A percentile compares a stretch with the other conserved stretches of the same genome.
Evolutionary conservation across 2,797 vertebrate genomes (phyloP).

Genomic region (Erethizon dorsatum): DNA sequence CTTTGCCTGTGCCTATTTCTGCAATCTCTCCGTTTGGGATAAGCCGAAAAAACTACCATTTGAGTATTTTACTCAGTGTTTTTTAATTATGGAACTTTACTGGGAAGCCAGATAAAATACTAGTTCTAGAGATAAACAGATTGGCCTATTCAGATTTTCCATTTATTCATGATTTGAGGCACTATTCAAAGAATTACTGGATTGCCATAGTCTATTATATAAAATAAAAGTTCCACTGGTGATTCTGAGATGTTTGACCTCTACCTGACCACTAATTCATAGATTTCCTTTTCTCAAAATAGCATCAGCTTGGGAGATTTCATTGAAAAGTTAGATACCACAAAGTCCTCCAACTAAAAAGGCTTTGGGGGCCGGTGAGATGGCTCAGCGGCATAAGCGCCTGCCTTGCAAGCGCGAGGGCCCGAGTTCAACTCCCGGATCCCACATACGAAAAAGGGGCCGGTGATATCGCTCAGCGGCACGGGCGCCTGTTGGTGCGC

Average conservation of each 20-base stretch:
- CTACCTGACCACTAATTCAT: constrained; percentile 46
- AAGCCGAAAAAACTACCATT: not conserved
- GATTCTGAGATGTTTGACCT: constrained; percentile 29
- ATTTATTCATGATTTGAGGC: not conserved
- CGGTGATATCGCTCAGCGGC: no score
- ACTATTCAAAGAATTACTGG: not conserved
- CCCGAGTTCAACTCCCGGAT: no score
- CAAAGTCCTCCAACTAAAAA: not conserved
- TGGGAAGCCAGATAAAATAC: not conserved
- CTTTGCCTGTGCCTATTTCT: not conserved
- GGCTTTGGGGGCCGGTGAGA: no score
- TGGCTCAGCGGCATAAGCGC: no score
- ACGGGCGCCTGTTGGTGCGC: no score
- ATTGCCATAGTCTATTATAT: not conserved
- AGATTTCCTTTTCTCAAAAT: constrained; percentile 1
- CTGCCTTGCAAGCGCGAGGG: no score
- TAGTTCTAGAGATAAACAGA: not conserved
- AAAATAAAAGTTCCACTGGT: not conserved
- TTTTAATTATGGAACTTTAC: not conserved
- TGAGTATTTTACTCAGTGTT: not conserved
- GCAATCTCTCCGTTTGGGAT: not conserved
- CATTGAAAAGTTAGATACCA: not conserved
- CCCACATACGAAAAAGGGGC: no score
- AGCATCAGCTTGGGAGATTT: constrained; percentile 4
- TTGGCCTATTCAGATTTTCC: not conserved